Conservation (phyloP, 2,113 vertebrate genomes). For the Macquaria ambigua region DNA sequence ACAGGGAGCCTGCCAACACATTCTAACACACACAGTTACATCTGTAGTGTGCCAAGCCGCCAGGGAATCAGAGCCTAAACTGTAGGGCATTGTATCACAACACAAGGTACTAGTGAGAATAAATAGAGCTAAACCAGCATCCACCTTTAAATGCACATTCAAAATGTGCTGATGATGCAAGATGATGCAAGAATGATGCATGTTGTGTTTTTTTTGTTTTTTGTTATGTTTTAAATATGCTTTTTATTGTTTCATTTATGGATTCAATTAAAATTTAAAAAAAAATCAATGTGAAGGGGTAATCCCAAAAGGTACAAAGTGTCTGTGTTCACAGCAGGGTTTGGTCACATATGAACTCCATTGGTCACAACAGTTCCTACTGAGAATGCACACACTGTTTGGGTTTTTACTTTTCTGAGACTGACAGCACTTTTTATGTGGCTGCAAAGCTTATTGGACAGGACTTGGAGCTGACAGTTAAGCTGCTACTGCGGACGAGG, state of each 20-base stretch:
- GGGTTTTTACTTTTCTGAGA: constrained; percentile 24
- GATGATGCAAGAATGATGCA: constrained; percentile 19
- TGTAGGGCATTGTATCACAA: constrained; percentile 68
- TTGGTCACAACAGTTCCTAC: neutral
- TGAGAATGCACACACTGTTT: neutral
- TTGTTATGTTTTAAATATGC: neutral
- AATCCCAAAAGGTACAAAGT: neutral
- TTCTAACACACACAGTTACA: constrained; percentile 65
- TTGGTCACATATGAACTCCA: neutral
- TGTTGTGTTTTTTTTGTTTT: neutral
- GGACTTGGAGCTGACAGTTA: constrained; percentile 42
- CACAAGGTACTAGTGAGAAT: constrained; percentile 65
- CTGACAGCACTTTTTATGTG: constrained; percentile 26
- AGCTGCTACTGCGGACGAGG: constrained; percentile 34
- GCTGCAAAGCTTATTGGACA: constrained; percentile 32
- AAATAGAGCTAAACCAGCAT: constrained; percentile 53
- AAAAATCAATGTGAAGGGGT: neutral
- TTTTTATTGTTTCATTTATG: neutral
- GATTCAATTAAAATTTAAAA: neutral
- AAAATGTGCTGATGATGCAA: constrained; percentile 43
- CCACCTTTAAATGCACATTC: constrained; percentile 42
- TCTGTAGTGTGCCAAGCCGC: constrained; percentile 60
- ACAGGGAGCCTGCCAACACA: constrained; percentile 65
- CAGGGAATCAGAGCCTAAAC: constrained; percentile 64
- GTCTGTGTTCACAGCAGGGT: neutral